Conservation (phyloP, 2,113 vertebrate species). For the Hippocampus barbouri region DNA sequence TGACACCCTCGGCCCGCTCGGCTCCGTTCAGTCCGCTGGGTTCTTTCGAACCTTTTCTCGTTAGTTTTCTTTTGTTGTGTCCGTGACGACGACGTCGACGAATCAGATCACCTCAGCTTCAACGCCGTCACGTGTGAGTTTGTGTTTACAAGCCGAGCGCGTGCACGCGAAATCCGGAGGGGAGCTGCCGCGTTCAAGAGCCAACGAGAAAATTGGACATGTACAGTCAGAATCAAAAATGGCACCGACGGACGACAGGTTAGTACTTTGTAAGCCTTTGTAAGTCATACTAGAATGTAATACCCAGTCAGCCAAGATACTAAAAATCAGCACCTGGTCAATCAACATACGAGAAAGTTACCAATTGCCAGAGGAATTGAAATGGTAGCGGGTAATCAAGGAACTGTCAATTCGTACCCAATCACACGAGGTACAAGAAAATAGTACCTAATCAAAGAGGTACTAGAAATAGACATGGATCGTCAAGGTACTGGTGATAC, state of each 20-base stretch:
- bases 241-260: too few relatives aligned
- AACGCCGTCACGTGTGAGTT: slow-evolving; percentile 75
- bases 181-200: slow-evolving; percentile 33
- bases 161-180: slow-evolving; percentile 61
- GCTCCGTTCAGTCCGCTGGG: slow-evolving; percentile 18
- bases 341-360: too few relatives aligned
- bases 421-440: background rate
- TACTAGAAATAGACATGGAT: background rate
- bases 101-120: slow-evolving; percentile 37
- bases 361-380: too few relatives aligned
- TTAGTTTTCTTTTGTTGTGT: slow-evolving; percentile 48
- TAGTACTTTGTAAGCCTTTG: too few relatives aligned
- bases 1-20: slow-evolving; percentile 34
- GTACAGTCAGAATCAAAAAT: background rate
- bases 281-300: too few relatives aligned
- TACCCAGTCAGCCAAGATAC: too few relatives aligned
- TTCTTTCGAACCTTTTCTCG: slow-evolving; percentile 18
- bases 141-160: slow-evolving; percentile 85
- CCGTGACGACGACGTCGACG: slow-evolving; percentile 65
- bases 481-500: background rate
- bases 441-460: background rate
- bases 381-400: too few relatives aligned
- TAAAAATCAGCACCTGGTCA: too few relatives aligned
- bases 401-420: too few relatives aligned
- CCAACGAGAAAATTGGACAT: background rate